A percentile compares a stretch with the other conserved stretches of the same genome.
These are phyloP conservation scores for Calliphora vicina DNA, from an alignment of 1,140 invertebrate species.

Conservation along the genomic window DNA sequence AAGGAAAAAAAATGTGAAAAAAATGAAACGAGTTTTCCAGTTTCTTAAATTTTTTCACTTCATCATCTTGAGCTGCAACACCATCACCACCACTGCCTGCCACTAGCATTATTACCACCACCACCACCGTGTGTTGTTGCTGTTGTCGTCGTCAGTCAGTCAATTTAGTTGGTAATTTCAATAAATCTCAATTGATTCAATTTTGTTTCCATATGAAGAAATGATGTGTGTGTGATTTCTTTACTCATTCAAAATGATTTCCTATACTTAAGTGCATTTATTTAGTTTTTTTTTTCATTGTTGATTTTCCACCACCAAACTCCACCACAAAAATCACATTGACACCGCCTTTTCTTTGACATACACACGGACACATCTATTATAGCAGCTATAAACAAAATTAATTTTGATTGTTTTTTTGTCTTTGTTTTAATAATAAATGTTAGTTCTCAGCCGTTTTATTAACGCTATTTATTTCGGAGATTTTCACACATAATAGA, in stretches of 20 bases:
- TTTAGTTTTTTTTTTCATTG: neutral
- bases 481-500: no score
- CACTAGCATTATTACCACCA: neutral
- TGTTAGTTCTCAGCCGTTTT: no score
- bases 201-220: neutral
- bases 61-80: neutral
- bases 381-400: no score
- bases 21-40: constrained; percentile 24
- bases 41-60: neutral
- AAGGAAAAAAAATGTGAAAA: neutral
- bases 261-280: neutral
- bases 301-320: constrained; percentile 7
- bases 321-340: neutral
- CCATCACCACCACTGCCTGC: no score
- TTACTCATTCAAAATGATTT: neutral
- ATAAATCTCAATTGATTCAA: neutral
- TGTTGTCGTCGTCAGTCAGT: neutral
- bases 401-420: no score
- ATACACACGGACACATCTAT: neutral
- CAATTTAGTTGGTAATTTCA: neutral
- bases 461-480: no score
- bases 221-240: neutral
- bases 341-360: constrained; percentile 5
- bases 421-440: no score
- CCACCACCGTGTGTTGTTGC: neutral